Conservation (phyloP, 64 coral and sea anemone species). For the Actinia equina region DNA sequence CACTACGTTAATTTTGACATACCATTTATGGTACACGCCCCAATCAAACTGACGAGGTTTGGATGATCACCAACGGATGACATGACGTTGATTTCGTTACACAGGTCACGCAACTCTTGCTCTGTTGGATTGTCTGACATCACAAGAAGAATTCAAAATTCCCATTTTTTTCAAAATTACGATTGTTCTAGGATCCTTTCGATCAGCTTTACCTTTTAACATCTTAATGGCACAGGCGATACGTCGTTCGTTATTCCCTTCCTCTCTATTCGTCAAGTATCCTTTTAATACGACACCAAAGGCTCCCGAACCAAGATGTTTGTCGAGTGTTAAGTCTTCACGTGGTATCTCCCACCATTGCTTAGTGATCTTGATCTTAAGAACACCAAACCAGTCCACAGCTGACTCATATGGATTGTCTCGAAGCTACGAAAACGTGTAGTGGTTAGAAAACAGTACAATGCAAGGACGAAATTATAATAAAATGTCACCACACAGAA, state of each 20-base stretch:
- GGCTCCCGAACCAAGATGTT: constrained; percentile 67
- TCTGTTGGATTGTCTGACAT: constrained; percentile 51
- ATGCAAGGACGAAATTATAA: too few species aligned
- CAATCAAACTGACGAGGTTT: constrained; percentile 75
- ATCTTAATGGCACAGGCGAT: constrained; percentile 73
- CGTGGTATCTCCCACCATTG: constrained; percentile 79
- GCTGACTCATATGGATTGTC: not conserved
- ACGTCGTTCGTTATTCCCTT: constrained; percentile 7
- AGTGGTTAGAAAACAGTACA: too few species aligned
- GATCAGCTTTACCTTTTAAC: constrained; percentile 47
- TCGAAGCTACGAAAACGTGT: not conserved
- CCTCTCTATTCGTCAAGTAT: constrained; percentile 40
- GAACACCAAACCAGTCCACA: constrained; percentile 1
- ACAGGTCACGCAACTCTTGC: constrained; percentile 55
- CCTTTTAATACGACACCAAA: constrained; percentile 89
- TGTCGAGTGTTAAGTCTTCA: constrained; percentile 34
- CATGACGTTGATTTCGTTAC: constrained; percentile 77
- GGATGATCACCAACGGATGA: constrained; percentile 72
- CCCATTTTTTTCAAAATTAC: not conserved
- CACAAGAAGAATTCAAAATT: not conserved
- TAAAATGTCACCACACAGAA: too few species aligned
- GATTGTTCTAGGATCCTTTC: not conserved
- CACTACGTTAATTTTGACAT: not conserved
- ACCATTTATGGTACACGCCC: constrained; percentile 69
- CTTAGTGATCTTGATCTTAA: not conserved